Percentiles rank a stretch among this genome's conserved stretches.
Evolutionary conservation across 2,797 vertebrate genomes (phyloP).

Genomic region (Anguilla anguilla): DNA sequence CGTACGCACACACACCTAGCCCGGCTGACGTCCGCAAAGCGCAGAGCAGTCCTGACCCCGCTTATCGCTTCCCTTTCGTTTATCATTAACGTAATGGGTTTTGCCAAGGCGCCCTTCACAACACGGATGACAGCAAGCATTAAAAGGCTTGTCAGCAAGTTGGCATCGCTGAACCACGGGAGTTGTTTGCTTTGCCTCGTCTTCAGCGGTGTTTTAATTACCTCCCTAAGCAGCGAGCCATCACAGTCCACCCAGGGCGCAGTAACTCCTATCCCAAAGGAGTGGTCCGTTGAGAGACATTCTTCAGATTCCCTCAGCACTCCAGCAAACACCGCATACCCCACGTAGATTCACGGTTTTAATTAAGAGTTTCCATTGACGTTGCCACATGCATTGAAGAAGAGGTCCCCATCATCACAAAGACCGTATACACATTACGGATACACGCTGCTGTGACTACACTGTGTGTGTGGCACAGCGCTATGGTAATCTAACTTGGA

Average conservation of each 20-base stretch:
- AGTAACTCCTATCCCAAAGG: not conserved
- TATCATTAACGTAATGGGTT: not conserved
- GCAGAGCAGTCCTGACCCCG: not conserved
- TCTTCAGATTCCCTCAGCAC: conserved; percentile 2
- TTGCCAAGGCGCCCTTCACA: not conserved
- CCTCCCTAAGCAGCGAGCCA: not conserved
- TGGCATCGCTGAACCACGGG: not conserved
- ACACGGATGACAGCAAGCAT: not conserved
- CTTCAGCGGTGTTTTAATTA: conserved; percentile 14
- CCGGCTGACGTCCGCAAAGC: not conserved
- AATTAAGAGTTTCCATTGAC: conserved; percentile 16
- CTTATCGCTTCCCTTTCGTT: not conserved
- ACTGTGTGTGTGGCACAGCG: not conserved
- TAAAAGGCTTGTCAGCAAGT: not conserved
- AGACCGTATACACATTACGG: not conserved
- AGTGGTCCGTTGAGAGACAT: conserved; percentile 6
- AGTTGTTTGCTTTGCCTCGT: not conserved
- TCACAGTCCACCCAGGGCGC: not conserved
- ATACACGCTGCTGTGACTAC: not conserved
- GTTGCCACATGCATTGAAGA: not conserved
- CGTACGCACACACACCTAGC: conserved; percentile 29
- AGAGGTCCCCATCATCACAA: not conserved
- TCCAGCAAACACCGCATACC: conserved; percentile 7
- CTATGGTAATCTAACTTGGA: not conserved
- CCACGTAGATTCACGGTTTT: conserved; percentile 6